Evolutionary conservation across 2,888 invertebrate species (phyloP), one percentile per base, ranked within the genome.

Genomic region (Pristionchus entomophagus): DNA sequence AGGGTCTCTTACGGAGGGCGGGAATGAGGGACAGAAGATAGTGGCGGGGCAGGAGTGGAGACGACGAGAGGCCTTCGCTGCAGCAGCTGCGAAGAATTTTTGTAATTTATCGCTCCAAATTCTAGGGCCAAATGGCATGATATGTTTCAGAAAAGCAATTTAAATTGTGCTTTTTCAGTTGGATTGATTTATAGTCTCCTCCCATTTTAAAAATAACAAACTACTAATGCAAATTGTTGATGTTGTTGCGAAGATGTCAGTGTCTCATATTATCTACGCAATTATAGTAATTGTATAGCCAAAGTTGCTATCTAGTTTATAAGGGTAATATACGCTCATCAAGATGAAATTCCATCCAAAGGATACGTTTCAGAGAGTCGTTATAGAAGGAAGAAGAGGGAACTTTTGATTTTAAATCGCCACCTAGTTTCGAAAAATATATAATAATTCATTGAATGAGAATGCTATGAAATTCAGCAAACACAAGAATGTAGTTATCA

Each of bases 31-130:
- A 56, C n/a, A 22, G 53, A 56, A 81, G 83, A 87, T 62, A 26
- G 87, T 81, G 26, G 85, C 85, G n/a, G 91, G 91, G 84, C 91
- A 90, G 77, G 90, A 91, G 56, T 80, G 85, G 59, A 90, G 49
- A 17, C 91, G 87, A 53, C 91, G 88, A 26, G 90, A 88, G 41
- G 77, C 41, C 22, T 88, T 89, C n/a, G 90, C 89, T 35, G 84
- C 85, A 22, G 85, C 87, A 1, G 91, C 91, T 91, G 86, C 85
- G 91, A 86, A 62, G 17, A 26, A 62, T 62, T 62, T 62, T 62
- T 19, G 62, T 12, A 62, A 62, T 62, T n/a, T 26, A 62, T 29
- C 8, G 62, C n/a, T 12, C n/a, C 8, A 62, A 6, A 29, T 62
- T 10, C 62, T 62, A 26, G n/a, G n/a, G n/a, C n/a, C n/a, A 2